Conservation (phyloP, 2,113 vertebrate species). For the Pitta sordida region DNA sequence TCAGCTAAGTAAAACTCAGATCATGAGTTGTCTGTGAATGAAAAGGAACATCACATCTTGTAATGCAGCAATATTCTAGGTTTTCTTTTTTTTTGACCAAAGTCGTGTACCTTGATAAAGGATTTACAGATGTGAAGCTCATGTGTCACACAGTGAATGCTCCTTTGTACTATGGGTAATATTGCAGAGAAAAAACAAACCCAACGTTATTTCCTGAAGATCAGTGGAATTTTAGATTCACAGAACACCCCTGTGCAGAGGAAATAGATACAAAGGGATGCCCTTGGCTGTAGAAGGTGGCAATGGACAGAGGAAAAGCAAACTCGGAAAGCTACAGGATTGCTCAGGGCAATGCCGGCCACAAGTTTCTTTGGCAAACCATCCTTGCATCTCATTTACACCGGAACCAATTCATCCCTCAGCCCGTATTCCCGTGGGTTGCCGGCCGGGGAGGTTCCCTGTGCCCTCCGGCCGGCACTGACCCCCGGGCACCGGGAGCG, state of each 20-base stretch:
- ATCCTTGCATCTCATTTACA: not conserved
- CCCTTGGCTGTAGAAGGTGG: not conserved
- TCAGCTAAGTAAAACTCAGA: not conserved
- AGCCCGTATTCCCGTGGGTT: too few species aligned
- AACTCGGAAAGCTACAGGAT: not conserved
- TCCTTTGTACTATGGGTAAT: not conserved
- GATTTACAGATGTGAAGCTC: not conserved
- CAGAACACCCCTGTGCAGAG: not conserved
- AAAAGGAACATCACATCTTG: not conserved
- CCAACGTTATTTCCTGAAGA: not conserved
- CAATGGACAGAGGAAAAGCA: not conserved
- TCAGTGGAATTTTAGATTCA: not conserved
- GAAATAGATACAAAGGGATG: not conserved
- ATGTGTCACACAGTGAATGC: not conserved
- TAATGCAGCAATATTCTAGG: not conserved
- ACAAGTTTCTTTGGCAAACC: not conserved
- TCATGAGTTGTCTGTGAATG: not conserved
- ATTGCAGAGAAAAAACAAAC: not conserved
- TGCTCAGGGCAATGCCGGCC: not conserved
- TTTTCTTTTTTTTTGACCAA: not conserved
- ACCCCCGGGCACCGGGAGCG: rapidly evolving
- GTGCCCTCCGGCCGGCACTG: not conserved
- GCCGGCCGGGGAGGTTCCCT: not conserved
- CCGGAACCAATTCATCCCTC: not conserved
- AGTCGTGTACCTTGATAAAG: not conserved